Evolutionary conservation across 2,797 vertebrate genomes (phyloP), one percentile per base, ranked within the genome.

Genomic region (Rhinichthys osculus): DNA sequence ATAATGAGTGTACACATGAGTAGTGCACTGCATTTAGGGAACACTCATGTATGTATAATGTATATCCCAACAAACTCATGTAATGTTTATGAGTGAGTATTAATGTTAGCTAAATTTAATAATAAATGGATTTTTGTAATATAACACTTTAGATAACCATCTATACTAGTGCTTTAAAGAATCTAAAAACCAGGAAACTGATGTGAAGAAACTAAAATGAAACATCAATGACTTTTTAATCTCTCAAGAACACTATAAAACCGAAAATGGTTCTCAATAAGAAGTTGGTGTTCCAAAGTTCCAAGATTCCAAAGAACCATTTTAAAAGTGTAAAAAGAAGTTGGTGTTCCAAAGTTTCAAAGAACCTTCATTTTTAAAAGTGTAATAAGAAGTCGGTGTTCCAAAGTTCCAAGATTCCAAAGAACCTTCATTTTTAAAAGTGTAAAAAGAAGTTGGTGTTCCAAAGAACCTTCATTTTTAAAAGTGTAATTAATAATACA

Each of bases 401-500:
- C 9, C 42, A 11, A 57, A 0, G 0, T 72, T 71, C 23, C 27
- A 27, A 27, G 27, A 27, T 27, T 27, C 27, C 27, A 27, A 27
- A 16, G 13, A 27, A 50, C 72, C 2, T 50, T 50, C 5, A 33
- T 74, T 33, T 50, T 52, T 50, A 50, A 72, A 74, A n/a, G 30
- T 77, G 50, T 77, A 16, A 38, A 16, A 40, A 42, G 21, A 70
- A 70, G 35, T 38, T 9, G 0, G 35, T 21, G 8, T 71, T 70
- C 21, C 23, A 8, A 16, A 17, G n/a, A 17, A 52, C 72, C 5
- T 52, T 33, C 9, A 21, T 74, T 52, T 54, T 35, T 33, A 54
- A 74, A 77, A 27, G 35, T 78, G 54, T 78, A 30, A 62, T 62
- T 30, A 10, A 27, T 78, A 27, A 62, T 44, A 27, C 77, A 30